phyloP scores from a whole-genome alignment of 2,113 vertebrate genomes.

The Chinchilla lanigera region DNA sequence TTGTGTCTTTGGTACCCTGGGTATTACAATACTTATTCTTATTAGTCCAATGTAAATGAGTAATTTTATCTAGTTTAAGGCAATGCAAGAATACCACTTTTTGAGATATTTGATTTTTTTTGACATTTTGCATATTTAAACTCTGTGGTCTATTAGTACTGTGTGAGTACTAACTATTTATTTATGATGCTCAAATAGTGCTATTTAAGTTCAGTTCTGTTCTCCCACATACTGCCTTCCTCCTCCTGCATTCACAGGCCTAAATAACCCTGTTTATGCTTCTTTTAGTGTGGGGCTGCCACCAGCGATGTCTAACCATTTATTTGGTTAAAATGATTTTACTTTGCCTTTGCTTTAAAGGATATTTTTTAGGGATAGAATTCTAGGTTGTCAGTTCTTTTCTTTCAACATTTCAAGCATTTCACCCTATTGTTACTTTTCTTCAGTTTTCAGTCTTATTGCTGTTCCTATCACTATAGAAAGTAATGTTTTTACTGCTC shows the following conservation, averaged over 20 bases:
- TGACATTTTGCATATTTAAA: not conserved
- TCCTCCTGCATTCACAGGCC: not conserved
- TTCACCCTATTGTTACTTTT: not conserved
- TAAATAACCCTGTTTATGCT: not conserved
- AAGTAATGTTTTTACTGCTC: not conserved
- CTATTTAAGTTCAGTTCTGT: not conserved
- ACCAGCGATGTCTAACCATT: not conserved
- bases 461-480: not conserved
- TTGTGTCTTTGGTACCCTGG: not conserved
- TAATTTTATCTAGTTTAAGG: not conserved
- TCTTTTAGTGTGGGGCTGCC: not conserved
- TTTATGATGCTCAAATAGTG: not conserved
- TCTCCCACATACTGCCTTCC: not conserved
- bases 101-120: not conserved
- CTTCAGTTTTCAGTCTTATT: not conserved
- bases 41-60: not conserved
- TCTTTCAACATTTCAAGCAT: not conserved
- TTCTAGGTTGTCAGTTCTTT: not conserved
- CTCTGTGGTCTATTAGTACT: not conserved
- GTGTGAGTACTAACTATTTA: not conserved
- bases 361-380: not conserved
- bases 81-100: not conserved
- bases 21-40: not conserved
- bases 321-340: not conserved
- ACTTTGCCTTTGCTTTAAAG: slow-evolving; percentile 14